Base-by-base conservation (phyloP, 2,113 vertebrate species). In the Leptocoma aspasia region DNA sequence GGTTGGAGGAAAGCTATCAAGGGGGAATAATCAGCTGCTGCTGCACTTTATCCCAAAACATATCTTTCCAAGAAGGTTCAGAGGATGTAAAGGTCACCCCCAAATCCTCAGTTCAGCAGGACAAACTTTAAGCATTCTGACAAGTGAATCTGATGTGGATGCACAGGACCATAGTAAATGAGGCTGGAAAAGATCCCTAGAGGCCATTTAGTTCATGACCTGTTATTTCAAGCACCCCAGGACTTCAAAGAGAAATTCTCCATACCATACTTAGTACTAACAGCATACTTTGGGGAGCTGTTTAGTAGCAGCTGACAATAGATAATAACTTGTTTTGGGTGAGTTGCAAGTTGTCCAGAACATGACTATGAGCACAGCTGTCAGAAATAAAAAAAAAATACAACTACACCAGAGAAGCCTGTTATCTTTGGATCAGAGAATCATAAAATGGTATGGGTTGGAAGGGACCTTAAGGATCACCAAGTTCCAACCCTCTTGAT, bases 171-270 rank as follows among this genome's bases (percentile, higher is more conserved):
- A 11, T 41, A 31, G 5, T 49, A 65, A 82, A 69, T n/a, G 44
- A 85, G 53, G 23, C 49, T 90, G 71, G 66, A 80, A 94, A 65
- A 79, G 24, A 41, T 68, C 68, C 30, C 13, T 22, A 88, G 41
- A 69, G n/a, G 45, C 15, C 37, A 14, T 88, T 64, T 76, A 86
- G 37, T 77, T 85, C n/a, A 54, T 83, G 47, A 21, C 8, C 37
- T 5, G 1, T 86, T 94, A 45, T 81, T 95, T 90, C 81, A 90
- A 95, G 78, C 45, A 70, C 2, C 0, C 23, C 16, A 50, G 21
- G 59, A 28, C 82, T 90, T 93, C 91, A 92, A 93, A 93, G 90
- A 86, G 21, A 92, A 95, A 73, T 52, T 65, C 35, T 88, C 45
- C 42, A 27, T 65, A 69, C 39, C 65, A 23, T 77, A 63, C 72